These are phyloP conservation scores for Melozone crissalis DNA, from an alignment of 2,113 vertebrate species.

Conservation along the genomic window DNA sequence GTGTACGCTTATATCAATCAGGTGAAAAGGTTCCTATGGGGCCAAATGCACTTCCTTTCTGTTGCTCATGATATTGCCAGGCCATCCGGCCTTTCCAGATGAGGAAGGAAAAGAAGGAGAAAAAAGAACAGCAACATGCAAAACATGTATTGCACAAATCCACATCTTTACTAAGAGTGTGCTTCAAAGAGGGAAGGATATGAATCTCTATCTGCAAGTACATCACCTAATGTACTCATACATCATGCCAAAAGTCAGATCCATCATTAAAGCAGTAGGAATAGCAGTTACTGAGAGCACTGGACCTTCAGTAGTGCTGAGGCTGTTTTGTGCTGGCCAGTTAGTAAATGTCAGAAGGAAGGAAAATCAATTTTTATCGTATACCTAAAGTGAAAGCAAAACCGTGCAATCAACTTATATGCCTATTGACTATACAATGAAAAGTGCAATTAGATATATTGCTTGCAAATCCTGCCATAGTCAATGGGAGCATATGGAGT, in stretches of 20 bases:
- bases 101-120: rapidly evolving
- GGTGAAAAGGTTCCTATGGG: neutral
- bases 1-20: neutral
- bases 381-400: constrained; percentile 24
- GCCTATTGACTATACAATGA: constrained; percentile 39
- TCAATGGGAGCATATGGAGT: neutral
- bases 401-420: constrained; percentile 28
- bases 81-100: neutral
- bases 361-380: constrained; percentile 26
- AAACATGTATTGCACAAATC: neutral
- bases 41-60: neutral
- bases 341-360: neutral
- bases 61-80: neutral
- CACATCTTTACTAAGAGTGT: neutral
- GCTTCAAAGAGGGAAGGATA: neutral
- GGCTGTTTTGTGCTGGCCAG: neutral
- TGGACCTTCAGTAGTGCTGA: neutral
- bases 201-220: neutral
- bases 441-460: constrained; percentile 60
- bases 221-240: neutral
- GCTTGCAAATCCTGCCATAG: neutral
- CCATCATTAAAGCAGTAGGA: neutral
- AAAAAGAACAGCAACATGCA: neutral
- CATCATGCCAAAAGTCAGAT: neutral
- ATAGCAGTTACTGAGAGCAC: neutral